Conservation (phyloP, 1,140 invertebrate species). For the Halesus radiatus region DNA sequence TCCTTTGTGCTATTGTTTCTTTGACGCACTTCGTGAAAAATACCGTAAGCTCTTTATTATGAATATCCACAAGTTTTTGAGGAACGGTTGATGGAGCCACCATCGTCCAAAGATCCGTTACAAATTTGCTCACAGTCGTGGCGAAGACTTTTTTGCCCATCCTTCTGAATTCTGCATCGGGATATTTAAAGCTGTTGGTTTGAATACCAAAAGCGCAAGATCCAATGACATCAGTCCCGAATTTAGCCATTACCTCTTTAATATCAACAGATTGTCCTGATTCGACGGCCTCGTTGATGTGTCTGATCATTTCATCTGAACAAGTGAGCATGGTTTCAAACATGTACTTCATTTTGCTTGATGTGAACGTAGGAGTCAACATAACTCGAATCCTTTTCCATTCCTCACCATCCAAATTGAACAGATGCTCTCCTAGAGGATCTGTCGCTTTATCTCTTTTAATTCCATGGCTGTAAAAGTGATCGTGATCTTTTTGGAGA, state of each 20-base stretch:
- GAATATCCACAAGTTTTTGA: slow-evolving; percentile 31
- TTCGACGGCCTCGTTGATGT: not conserved
- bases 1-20: slow-evolving; percentile 70
- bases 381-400: too few relatives aligned
- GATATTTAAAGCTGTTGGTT: slow-evolving; percentile 58
- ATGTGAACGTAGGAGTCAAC: too few relatives aligned
- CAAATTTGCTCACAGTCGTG: not conserved
- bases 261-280: slow-evolving; percentile 50
- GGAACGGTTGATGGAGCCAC: slow-evolving; percentile 46
- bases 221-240: slow-evolving; percentile 60
- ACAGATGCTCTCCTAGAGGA: slow-evolving; percentile 68
- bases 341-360: too few relatives aligned
- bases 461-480: slow-evolving; percentile 61
- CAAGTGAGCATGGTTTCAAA: slow-evolving; percentile 30
- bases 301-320: slow-evolving; percentile 58
- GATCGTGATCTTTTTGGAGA: slow-evolving; percentile 72
- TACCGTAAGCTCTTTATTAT: slow-evolving; percentile 40
- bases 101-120: slow-evolving; percentile 48
- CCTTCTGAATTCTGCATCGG: slow-evolving; percentile 58
- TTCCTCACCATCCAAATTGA: too few relatives aligned
- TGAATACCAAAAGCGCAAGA: slow-evolving; percentile 63
- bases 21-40: slow-evolving; percentile 72
- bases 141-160: slow-evolving; percentile 59
- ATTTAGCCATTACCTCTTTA: slow-evolving; percentile 58
- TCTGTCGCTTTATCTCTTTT: slow-evolving; percentile 67